Percentiles rank a stretch among this genome's conserved stretches.
Conservation (phyloP, 2,113 vertebrate genomes). For the Pachyramphus minor region DNA sequence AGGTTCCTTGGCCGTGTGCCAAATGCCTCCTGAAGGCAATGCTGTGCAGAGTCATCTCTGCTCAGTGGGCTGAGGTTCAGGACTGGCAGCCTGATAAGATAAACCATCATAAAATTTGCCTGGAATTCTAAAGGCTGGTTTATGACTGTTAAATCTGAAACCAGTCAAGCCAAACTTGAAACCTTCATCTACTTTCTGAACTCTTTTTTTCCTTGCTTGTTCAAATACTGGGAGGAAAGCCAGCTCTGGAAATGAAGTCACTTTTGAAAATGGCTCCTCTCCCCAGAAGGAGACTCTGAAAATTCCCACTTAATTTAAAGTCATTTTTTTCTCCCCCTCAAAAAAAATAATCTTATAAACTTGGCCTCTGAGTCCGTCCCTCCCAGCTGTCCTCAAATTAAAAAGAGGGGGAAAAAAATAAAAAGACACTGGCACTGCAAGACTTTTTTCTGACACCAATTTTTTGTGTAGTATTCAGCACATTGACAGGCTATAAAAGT, state of each 20-base stretch:
- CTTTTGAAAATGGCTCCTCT: conserved; percentile 27
- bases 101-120: not conserved
- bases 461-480: conserved; percentile 45
- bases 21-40: not conserved
- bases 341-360: not conserved
- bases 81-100: not conserved
- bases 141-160: not conserved
- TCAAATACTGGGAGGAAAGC: conserved; percentile 39
- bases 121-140: not conserved
- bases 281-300: conserved; percentile 10
- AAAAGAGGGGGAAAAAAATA: not conserved
- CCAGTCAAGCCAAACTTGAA: not conserved
- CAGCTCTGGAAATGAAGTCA: conserved; percentile 64
- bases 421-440: conserved; percentile 26
- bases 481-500: conserved; percentile 63
- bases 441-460: conserved; percentile 42
- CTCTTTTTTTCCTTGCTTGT: conserved; percentile 13
- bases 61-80: not conserved
- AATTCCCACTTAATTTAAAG: conserved; percentile 56
- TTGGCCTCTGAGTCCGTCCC: not conserved
- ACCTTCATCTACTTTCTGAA: not conserved
- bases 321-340: not conserved
- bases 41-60: not conserved
- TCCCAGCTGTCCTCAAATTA: conserved; percentile 14
- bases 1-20: not conserved